Evolutionary conservation across 2,113 vertebrate species (phyloP), one percentile per base, ranked within the genome.

Genomic region (Piaya cayana): DNA sequence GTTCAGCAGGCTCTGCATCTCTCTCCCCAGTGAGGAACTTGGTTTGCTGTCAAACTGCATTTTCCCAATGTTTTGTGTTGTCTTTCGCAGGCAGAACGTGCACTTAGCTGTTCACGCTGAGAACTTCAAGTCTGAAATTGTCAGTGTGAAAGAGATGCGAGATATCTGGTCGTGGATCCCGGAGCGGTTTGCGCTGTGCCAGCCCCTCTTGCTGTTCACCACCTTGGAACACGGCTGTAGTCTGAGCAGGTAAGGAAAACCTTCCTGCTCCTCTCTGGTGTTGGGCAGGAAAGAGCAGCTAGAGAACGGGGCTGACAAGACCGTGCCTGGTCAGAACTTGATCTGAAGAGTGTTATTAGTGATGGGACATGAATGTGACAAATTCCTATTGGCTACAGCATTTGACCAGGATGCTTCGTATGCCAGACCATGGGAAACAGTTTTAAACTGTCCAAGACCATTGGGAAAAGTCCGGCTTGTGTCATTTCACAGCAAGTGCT

Each of bases 141-240:
- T 99, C 85, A 98, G 98, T 3, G 98, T 99, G 78, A 99, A 99
- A 95, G 99, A 99, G 97, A 99, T 99, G 98, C 87, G 98, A 65
- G 99, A 99, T 91, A 98, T 99, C 97, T 99, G 99, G 99, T 99
- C 99, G 0, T 99, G 99, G 99, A 98, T 99, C 96, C 99, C 99
- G 0, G 99, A 99, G 88, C 98, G 99, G 12, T 99, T 99, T 63
- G 99, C 99, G 8, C 98, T 99, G 69, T 99, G 99, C 95, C 99
- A 99, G 82, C 99, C 99, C 5, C 98, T 99, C 49, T 97, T 99
- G 60, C 98, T 99, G 47, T 99, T 99, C 93, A 99, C 99, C 85
- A 99, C 99, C 5, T 96, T 98, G 58, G 98, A 98, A 65, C 99
- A 99, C 4, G 99, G 99, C 42, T 99, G 98, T 97, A 99, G 99